Base-by-base conservation (phyloP, 2,888 invertebrate genomes). In the Drosophila kuntzei region DNA sequence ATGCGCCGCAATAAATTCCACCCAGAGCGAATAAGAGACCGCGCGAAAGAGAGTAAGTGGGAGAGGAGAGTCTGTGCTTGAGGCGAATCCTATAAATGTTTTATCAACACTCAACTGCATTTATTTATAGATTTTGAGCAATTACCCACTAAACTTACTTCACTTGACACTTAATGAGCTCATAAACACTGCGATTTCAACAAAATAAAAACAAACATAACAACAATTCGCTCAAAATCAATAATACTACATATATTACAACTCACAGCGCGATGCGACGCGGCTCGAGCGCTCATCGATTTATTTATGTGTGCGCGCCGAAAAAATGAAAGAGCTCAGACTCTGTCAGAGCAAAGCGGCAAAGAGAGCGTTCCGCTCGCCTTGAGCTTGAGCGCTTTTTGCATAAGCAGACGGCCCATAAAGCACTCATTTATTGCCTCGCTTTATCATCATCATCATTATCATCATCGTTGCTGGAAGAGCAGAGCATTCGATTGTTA, bases 221-320 rank as follows among this genome's bases (percentile, higher is more conserved):
- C 25, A 63, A 57, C 27, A 63, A 68, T 60, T 16, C 47, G 37
- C 71, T 71, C 65, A 58, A 73, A 86, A 86, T 79, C 77, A 88
- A 84, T 82, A 80, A 72, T 64, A 41, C 20, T 41, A 66, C 63
- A 68, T 61, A 66, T 65, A 68, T 61, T 39, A 44, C 60, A 44
- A 36, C 49, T 61, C 57, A 46, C 71, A 53, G 37, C 29, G 66
- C 62, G 57, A 29, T 46, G 68, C 80, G 71, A 69, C 60, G 78
- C 69, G 60, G 51, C 79, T 83, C 76, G 71, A 76, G 77, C 41
- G 68, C 82, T 75, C 85, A 87, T 83, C 83, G 87, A 83, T 84
- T 84, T 84, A 84, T 84, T 84, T 84, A 83, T 86, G 81, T 83
- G 86, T 67, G 66, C 65, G 57, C 36, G 60, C 60, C 79, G 80